Evolutionary conservation across 2,888 invertebrate species (phyloP).

Genomic region (Drymonia ruficornis): DNA sequence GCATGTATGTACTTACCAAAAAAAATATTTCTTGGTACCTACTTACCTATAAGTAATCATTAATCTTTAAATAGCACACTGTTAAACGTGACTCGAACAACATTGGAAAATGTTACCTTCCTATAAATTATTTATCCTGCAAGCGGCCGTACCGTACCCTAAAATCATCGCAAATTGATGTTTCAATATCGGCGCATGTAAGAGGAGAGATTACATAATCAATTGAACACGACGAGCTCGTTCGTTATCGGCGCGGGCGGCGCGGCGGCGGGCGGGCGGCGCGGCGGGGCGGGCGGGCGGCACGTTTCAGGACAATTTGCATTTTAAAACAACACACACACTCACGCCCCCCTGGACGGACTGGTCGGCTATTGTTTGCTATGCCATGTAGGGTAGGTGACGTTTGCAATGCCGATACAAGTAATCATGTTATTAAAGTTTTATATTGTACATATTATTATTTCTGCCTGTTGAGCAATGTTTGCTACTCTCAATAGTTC

Average conservation of each 20-base stretch:
- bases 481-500: too few relatives aligned
- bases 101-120: neutral
- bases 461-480: too few relatives aligned
- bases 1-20: too few relatives aligned
- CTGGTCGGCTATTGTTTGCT: neutral
- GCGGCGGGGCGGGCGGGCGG: neutral
- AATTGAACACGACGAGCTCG: neutral
- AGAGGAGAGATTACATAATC: conserved; percentile 3
- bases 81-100: neutral
- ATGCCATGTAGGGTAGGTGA: too few relatives aligned
- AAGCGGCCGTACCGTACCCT: neutral
- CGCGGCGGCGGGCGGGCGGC: neutral
- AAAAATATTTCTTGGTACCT: too few relatives aligned
- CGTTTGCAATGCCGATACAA: too few relatives aligned
- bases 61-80: too few relatives aligned
- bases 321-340: neutral
- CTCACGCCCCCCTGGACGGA: too few relatives aligned
- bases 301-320: neutral
- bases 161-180: neutral
- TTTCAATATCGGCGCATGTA: neutral
- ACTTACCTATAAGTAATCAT: too few relatives aligned
- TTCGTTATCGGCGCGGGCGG: neutral
- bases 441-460: too few relatives aligned
- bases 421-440: too few relatives aligned
- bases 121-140: too few relatives aligned